Percentiles rank a stretch among this genome's conserved stretches.
Evolutionary conservation across 2,888 invertebrate genomes (phyloP).

Genomic region (Drosophila diplacantha): DNA sequence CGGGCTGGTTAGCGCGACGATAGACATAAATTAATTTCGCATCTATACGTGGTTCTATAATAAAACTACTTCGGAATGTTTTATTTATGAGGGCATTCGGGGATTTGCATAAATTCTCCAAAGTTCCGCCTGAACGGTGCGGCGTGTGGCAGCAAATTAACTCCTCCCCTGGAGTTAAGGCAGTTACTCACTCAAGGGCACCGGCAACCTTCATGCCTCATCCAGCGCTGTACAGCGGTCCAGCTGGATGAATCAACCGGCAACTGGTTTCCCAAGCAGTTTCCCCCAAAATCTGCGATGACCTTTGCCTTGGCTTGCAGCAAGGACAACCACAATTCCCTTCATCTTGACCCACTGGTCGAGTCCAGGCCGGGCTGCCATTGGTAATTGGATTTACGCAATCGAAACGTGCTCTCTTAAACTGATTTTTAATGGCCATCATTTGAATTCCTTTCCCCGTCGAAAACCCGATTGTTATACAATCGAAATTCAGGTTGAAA

Average conservation of each 20-base stretch:
- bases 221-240: conserved; percentile 8
- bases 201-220: conserved; percentile 3
- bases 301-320: conserved; percentile 44
- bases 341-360: conserved; percentile 42
- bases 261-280: conserved; percentile 27
- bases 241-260: conserved; percentile 24
- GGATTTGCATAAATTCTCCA: conserved; percentile 49
- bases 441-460: conserved; percentile 17
- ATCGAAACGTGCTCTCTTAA: conserved; percentile 39
- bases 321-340: conserved; percentile 25
- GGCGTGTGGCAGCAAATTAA: background rate
- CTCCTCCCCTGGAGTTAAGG: conserved; percentile 6
- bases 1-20: conserved; percentile 52
- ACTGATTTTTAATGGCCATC: conserved; percentile 41
- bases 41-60: conserved; percentile 26
- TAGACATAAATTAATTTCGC: conserved; percentile 39
- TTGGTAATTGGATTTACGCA: conserved; percentile 19
- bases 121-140: conserved; percentile 24
- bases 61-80: conserved; percentile 41
- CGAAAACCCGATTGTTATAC: conserved; percentile 33
- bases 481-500: conserved; percentile 11
- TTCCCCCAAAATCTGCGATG: conserved; percentile 13
- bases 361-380: conserved; percentile 5
- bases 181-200: conserved; percentile 26
- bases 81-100: conserved; percentile 55